These are phyloP conservation scores for Alosa sapidissima DNA, from an alignment of 2,797 vertebrate species.

Conservation along the genomic window DNA sequence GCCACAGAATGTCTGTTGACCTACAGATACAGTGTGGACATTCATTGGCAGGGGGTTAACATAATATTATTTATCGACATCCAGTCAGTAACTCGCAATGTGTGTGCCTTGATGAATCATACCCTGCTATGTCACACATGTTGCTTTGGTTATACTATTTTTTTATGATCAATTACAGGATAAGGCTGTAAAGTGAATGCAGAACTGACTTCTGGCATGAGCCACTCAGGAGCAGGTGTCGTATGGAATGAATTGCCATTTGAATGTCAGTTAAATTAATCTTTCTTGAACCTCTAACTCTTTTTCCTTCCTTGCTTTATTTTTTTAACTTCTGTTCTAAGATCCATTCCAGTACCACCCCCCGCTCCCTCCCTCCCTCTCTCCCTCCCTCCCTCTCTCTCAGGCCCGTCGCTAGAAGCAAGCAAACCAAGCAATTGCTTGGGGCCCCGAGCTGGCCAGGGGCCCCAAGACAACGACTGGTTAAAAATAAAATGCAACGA, in stretches of 20 bases:
- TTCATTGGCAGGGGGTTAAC: neutral
- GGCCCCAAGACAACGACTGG: too few relatives aligned
- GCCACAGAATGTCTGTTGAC: neutral
- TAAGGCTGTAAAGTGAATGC: neutral
- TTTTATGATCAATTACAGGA: neutral
- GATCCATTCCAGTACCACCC: neutral
- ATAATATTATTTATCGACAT: conserved; percentile 1
- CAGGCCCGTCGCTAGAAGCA: too few relatives aligned
- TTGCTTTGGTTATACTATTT: neutral
- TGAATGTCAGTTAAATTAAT: neutral
- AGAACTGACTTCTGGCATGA: too few relatives aligned
- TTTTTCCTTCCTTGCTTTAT: neutral
- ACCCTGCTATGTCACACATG: neutral
- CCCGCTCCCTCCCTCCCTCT: neutral
- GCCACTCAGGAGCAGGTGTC: neutral
- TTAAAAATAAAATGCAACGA: too few relatives aligned
- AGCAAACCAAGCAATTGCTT: too few relatives aligned
- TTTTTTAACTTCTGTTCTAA: neutral
- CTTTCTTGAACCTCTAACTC: neutral
- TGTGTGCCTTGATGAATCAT: neutral
- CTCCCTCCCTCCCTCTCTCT: neutral
- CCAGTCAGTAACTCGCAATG: neutral
- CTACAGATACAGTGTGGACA: neutral
- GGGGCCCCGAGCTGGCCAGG: too few relatives aligned
- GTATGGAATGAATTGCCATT: neutral